Evolutionary conservation across 2,888 invertebrate genomes (phyloP).

Genomic region (Cyrtodaria siliqua): DNA sequence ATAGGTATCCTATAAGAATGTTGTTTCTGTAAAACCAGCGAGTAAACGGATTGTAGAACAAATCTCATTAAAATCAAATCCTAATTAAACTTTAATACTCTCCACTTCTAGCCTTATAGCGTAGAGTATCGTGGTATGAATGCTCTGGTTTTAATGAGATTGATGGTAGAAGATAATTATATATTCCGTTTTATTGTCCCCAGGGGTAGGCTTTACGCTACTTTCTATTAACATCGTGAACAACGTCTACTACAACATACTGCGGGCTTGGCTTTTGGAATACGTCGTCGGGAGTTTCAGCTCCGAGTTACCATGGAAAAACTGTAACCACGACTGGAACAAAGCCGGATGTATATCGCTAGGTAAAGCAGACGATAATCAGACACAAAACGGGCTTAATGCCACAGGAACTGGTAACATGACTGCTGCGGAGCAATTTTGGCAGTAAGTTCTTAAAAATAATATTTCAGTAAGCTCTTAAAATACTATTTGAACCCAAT

Average conservation of each 20-base stretch:
- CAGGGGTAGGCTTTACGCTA: constrained; percentile 87
- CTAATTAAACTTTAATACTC: too few relatives aligned
- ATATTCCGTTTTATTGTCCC: not conserved
- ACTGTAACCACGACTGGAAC: constrained; percentile 88
- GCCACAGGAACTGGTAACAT: constrained; percentile 14
- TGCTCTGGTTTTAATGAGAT: too few relatives aligned
- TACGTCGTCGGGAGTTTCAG: constrained; percentile 96
- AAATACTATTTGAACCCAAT: too few relatives aligned
- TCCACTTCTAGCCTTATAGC: too few relatives aligned
- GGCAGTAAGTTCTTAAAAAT: constrained; percentile 71
- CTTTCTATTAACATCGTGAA: constrained; percentile 94
- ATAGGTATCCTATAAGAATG: too few relatives aligned
- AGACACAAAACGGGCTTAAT: not conserved
- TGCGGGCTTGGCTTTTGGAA: constrained; percentile 98
- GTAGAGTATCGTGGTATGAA: too few relatives aligned
- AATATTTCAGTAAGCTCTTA: too few relatives aligned
- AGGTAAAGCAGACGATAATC: not conserved
- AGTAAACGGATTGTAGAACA: too few relatives aligned
- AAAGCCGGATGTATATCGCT: constrained; percentile 83
- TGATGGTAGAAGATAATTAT: too few relatives aligned
- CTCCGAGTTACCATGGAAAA: constrained; percentile 94
- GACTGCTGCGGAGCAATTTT: constrained; percentile 69
- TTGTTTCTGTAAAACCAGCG: too few relatives aligned
- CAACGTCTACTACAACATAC: constrained; percentile 97
- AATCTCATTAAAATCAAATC: too few relatives aligned